phyloP scores from a whole-genome alignment of 2,797 vertebrate genomes.

The Poecilia velifera region DNA sequence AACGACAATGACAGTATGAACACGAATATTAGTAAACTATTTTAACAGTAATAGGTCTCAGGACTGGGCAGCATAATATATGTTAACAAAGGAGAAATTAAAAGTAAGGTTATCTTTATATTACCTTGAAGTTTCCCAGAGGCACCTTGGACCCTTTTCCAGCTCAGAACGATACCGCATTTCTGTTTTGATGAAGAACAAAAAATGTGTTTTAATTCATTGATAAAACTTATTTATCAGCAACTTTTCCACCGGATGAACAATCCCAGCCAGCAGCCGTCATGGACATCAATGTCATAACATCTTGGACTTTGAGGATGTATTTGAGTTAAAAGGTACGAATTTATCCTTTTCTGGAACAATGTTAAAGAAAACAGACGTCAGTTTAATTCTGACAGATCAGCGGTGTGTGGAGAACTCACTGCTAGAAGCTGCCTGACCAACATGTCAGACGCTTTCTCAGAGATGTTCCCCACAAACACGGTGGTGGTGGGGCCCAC shows the following conservation, averaged over 20 bases:
- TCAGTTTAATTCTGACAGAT: neutral
- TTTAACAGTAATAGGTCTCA: neutral
- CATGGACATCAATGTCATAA: neutral
- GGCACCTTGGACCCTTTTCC: conserved; percentile 98
- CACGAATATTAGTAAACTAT: neutral
- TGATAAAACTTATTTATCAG: neutral
- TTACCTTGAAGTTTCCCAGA: conserved; percentile 99
- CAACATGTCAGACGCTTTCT: conserved; percentile 98
- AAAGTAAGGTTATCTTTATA: neutral
- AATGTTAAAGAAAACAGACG: neutral
- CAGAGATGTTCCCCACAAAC: conserved; percentile 98
- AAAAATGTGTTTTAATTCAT: neutral
- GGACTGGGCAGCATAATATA: neutral
- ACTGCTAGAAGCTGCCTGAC: conserved; percentile 96
- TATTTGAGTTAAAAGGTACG: neutral
- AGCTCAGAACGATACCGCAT: conserved; percentile 98
- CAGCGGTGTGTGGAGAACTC: conserved; percentile 68
- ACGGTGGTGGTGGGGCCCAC: conserved; percentile 95
- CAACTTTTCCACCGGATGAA: neutral
- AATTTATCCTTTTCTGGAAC: neutral
- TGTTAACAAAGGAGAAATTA: neutral
- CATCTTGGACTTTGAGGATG: neutral
- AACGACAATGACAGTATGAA: neutral
- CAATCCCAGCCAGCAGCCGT: neutral
- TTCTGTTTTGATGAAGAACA: conserved; percentile 75